Base-by-base conservation (phyloP, 2,888 invertebrate species). In the Sinotaia quadrata region DNA sequence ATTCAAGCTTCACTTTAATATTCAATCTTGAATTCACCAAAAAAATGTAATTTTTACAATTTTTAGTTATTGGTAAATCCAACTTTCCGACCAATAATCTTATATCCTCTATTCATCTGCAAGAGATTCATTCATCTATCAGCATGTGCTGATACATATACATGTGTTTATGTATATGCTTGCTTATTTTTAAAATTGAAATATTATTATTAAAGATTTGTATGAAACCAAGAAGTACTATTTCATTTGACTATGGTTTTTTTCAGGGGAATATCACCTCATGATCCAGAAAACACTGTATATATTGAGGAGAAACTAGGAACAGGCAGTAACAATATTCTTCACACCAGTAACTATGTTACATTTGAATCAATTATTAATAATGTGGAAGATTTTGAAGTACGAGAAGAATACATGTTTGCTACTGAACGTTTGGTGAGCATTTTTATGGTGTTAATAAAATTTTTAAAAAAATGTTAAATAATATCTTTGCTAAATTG, bases 341-440 rank as follows among this genome's bases (percentile, higher is more conserved):
- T 77, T 2, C 69, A 75, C 10, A 77, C 77, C 52, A 71, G 67
- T 44, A 68, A 75, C 47, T 79, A 71, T 58, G 78, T 78, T n/a
- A 15, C 5, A 29, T 51, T 8, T 4, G 41, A 56, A 2, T 58
- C 57, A 1, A 86, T 94, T 34, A 91, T 93, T 57, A 90, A 91
- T 24, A 91, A 93, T 76, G 93, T 94, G 1, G 92, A 93, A 81
- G 94, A 95, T 85, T 94, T 96, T 87, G 93, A 93, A 84, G 91
- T 95, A 37, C 93, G 92, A 83, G 94, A 93, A 21, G 94, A 94
- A 80, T 96, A 93, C 87, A 92, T 95, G 91, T 95, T 96, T 88
- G 94, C 93, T 0, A 93, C 94, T 0, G 92, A 92, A 83, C 92
- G 92, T 84, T 88, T 91, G 89, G 93, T 93, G 84, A 90, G 91